Percentiles rank a stretch among this genome's conserved stretches.
These are phyloP conservation scores for Phoebastria nigripes DNA, from an alignment of 2,797 vertebrate genomes.

Conservation along the genomic window DNA sequence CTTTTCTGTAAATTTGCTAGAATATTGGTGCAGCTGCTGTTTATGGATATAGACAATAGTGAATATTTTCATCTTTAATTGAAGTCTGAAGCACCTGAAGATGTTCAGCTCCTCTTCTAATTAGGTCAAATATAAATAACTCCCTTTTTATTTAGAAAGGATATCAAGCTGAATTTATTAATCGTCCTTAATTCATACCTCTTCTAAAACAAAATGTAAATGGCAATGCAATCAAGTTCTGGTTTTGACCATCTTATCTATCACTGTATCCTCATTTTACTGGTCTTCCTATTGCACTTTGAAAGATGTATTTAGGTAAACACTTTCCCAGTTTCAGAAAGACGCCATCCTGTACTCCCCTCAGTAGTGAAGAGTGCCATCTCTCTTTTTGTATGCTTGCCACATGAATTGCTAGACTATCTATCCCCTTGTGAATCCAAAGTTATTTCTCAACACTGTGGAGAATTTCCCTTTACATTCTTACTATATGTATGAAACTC, in stretches of 20 bases:
- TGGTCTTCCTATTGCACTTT: neutral
- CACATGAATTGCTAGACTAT: neutral
- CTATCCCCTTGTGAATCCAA: neutral
- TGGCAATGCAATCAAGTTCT: neutral
- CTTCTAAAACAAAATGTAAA: neutral
- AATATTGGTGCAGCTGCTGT: neutral
- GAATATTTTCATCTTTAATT: neutral
- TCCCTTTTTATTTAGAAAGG: neutral
- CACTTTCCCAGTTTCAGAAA: neutral
- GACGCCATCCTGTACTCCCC: neutral
- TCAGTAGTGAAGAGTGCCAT: neutral
- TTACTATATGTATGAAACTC: neutral
- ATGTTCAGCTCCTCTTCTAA: neutral
- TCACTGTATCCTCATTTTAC: neutral
- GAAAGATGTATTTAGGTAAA: neutral
- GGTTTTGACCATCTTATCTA: neutral
- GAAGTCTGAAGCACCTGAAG: neutral
- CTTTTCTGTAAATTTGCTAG: neutral
- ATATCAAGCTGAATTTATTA: neutral
- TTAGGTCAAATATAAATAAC: neutral
- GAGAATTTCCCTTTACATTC: neutral
- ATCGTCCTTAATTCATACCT: neutral
- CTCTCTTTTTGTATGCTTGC: neutral
- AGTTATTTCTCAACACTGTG: neutral
- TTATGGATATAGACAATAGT: neutral